These are phyloP conservation scores for Musca vetustissima DNA, from an alignment of 1,140 invertebrate genomes.

Conservation along the genomic window DNA sequence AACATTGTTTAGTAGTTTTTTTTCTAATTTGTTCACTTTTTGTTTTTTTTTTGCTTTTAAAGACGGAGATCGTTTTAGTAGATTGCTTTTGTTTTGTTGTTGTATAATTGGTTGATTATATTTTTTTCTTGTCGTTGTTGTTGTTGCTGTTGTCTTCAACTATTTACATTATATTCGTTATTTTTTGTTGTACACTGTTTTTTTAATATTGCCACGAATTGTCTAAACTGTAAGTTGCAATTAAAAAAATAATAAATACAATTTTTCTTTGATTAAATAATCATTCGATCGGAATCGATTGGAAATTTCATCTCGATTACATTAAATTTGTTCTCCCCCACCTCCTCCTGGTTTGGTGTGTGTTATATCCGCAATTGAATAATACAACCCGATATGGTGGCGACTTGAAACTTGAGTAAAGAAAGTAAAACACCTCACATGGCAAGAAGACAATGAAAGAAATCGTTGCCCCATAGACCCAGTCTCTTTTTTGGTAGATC, in stretches of 20 bases:
- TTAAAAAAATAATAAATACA: slow-evolving; percentile 6
- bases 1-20: slow-evolving; percentile 1
- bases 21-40: neutral
- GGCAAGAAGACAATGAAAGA: too few species aligned
- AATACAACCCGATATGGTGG: too few species aligned
- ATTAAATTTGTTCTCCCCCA: too few species aligned
- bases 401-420: too few species aligned
- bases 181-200: neutral
- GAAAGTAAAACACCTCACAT: too few species aligned
- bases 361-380: too few species aligned
- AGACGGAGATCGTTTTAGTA: too few species aligned
- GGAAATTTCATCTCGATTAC: neutral
- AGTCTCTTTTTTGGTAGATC: too few species aligned
- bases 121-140: slow-evolving; percentile 11
- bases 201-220: neutral
- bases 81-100: neutral
- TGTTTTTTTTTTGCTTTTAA: neutral
- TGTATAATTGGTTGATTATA: neutral
- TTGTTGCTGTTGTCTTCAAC: neutral
- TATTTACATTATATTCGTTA: neutral
- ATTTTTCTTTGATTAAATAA: slow-evolving; percentile 19
- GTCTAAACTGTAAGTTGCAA: neutral
- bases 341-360: too few species aligned
- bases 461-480: too few species aligned
- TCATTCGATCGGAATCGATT: neutral